Percentiles rank a stretch among this genome's conserved stretches.
Evolutionary conservation across 2,888 invertebrate species (phyloP).

Genomic region (Crematogaster levior): DNA sequence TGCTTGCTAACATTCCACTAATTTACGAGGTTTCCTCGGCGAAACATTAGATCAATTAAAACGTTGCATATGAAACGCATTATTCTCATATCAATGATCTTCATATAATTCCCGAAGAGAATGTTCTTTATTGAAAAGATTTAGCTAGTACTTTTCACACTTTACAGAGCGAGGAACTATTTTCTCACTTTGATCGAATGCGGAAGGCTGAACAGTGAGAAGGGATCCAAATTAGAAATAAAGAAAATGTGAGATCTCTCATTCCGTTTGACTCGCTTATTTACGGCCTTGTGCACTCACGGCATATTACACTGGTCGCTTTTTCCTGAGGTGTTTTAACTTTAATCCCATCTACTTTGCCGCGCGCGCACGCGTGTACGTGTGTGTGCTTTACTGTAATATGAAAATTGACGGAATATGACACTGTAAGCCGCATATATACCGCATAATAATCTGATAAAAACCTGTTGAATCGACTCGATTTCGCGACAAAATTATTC

Average conservation of each 20-base stretch:
- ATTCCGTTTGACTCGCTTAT: not conserved
- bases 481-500: constrained; percentile 18
- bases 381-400: not conserved
- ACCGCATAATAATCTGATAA: constrained; percentile 50
- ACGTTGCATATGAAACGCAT: not conserved
- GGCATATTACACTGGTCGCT: constrained; percentile 10
- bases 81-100: constrained; percentile 8
- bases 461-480: constrained; percentile 66
- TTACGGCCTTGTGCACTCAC: not conserved
- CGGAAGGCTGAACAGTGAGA: no score
- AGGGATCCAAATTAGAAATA: not conserved
- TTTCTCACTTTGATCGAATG: not conserved
- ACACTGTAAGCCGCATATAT: constrained; percentile 20
- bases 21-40: not conserved
- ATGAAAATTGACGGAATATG: constrained; percentile 39
- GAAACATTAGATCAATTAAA: constrained; percentile 12
- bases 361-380: not conserved
- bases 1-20: not conserved
- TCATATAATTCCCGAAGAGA: not conserved
- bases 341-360: constrained; percentile 11
- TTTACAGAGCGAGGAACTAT: not conserved
- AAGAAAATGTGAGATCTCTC: not conserved
- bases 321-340: constrained; percentile 24
- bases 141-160: not conserved
- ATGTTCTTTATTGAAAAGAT: not conserved